Conservation (phyloP, 2,113 vertebrate species). For the Periophthalmus modestus region DNA sequence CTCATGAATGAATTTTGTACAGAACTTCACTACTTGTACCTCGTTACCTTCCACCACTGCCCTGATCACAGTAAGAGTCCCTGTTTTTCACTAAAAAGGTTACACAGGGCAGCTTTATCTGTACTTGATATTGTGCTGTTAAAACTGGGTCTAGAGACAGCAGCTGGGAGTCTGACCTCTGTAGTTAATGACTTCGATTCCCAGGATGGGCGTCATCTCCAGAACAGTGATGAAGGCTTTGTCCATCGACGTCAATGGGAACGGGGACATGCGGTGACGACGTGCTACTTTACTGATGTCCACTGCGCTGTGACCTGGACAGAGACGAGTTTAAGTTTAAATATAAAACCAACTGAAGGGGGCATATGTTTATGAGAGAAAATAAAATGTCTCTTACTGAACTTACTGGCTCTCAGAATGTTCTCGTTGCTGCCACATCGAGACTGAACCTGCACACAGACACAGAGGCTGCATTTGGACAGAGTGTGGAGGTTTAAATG, state of each 20-base stretch:
- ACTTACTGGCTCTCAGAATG: constrained; percentile 99
- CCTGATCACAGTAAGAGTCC: no score
- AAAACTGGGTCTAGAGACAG: not conserved
- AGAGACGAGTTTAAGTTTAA: not conserved
- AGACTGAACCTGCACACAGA: constrained; percentile 91
- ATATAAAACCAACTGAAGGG: not conserved
- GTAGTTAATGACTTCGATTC: constrained; percentile 98
- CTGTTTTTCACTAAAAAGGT: no score
- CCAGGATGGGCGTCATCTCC: constrained; percentile 98
- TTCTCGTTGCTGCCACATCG: constrained; percentile 99
- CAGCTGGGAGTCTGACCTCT: constrained; percentile 80
- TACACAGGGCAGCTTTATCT: no score
- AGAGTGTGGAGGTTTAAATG: not conserved
- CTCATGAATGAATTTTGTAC: no score
- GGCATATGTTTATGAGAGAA: constrained; percentile 5
- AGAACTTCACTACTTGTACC: no score
- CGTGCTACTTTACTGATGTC: constrained; percentile 99
- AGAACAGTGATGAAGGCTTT: constrained; percentile 99
- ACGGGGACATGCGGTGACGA: constrained; percentile 98
- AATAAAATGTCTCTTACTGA: not conserved
- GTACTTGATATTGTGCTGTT: not conserved
- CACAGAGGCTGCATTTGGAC: constrained; percentile 15
- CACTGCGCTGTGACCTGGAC: constrained; percentile 95
- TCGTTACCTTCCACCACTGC: no score
- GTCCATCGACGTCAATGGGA: constrained; percentile 98